These are phyloP conservation scores for Augochlorella aurata DNA, from an alignment of 2,888 invertebrate species.

Conservation along the genomic window DNA sequence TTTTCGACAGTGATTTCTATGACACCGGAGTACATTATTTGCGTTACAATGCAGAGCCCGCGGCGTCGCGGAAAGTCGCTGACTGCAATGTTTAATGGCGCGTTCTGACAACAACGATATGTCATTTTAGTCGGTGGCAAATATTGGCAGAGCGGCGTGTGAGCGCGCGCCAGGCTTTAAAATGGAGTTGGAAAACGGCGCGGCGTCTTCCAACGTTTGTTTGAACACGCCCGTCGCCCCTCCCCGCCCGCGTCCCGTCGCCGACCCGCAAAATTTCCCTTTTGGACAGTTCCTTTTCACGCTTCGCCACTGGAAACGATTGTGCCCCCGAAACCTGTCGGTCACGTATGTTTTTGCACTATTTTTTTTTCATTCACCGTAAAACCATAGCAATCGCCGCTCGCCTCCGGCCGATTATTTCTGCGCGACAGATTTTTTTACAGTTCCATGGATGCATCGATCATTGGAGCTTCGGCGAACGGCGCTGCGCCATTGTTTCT, in stretches of 20 bases:
- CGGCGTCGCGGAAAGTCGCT: conserved; percentile 41
- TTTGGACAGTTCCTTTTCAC: conserved; percentile 11
- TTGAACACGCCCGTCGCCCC: conserved; percentile 18
- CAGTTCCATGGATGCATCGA: not conserved
- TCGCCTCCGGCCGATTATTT: conserved; percentile 1
- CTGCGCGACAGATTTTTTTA: not conserved
- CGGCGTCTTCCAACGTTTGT: conserved; percentile 34
- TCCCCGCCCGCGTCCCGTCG: not conserved
- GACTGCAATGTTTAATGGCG: conserved; percentile 52
- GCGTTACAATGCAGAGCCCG: conserved; percentile 39
- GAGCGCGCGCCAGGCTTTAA: conserved; percentile 24
- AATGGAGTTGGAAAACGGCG: conserved; percentile 42
- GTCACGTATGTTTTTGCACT: not conserved
- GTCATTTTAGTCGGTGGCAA: conserved; percentile 55
- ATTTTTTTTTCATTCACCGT: not conserved
- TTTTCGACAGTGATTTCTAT: conserved; percentile 45
- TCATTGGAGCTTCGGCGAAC: not conserved
- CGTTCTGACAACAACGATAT: conserved; percentile 56
- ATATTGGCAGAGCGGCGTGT: conserved; percentile 48
- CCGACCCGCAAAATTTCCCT: not conserved
- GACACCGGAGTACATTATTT: conserved; percentile 41
- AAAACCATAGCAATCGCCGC: not conserved
- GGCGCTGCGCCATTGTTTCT: not conserved
- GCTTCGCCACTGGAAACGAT: not conserved
- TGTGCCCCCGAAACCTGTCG: not conserved